Conservation (phyloP, 2,797 vertebrate genomes). For the Cichlasoma orientale region DNA sequence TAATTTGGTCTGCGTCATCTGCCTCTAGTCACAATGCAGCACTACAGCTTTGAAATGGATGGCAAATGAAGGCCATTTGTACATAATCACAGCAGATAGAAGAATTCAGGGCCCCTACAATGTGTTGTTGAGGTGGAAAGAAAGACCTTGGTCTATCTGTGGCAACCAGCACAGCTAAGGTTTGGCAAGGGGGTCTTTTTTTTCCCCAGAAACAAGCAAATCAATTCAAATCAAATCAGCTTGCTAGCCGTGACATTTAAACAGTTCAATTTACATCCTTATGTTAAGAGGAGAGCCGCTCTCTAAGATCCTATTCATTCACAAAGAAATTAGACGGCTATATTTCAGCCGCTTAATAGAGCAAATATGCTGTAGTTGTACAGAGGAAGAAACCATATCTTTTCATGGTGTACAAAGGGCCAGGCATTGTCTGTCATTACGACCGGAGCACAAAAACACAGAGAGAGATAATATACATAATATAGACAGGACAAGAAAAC, state of each 20-base stretch:
- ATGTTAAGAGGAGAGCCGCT: conserved; percentile 75
- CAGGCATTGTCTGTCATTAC: conserved; percentile 71
- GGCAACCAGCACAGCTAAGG: conserved; percentile 71
- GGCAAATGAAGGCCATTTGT: conserved; percentile 83
- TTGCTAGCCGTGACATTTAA: conserved; percentile 78
- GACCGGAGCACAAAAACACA: conserved; percentile 65
- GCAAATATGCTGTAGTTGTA: conserved; percentile 68
- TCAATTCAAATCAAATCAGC: conserved; percentile 83
- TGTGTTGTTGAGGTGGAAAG: conserved; percentile 79
- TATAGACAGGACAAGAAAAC: conserved; percentile 61
- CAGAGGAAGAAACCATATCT: conserved; percentile 64
- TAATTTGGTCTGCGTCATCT: conserved; percentile 81
- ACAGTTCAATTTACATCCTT: conserved; percentile 81
- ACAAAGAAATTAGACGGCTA: conserved; percentile 77
- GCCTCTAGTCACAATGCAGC: conserved; percentile 81
- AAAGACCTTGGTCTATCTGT: conserved; percentile 82
- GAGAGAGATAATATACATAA: conserved; percentile 71
- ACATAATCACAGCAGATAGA: conserved; percentile 82
- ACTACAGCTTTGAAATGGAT: conserved; percentile 82
- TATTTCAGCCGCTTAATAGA: conserved; percentile 79
- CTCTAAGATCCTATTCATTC: conserved; percentile 78
- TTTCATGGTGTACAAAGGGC: conserved; percentile 70
- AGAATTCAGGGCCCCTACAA: conserved; percentile 77
- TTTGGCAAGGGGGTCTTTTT: conserved; percentile 68
- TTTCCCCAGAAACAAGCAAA: conserved; percentile 76